Conservation (phyloP, 2,888 invertebrate species). For the Nemurella pictetii region DNA sequence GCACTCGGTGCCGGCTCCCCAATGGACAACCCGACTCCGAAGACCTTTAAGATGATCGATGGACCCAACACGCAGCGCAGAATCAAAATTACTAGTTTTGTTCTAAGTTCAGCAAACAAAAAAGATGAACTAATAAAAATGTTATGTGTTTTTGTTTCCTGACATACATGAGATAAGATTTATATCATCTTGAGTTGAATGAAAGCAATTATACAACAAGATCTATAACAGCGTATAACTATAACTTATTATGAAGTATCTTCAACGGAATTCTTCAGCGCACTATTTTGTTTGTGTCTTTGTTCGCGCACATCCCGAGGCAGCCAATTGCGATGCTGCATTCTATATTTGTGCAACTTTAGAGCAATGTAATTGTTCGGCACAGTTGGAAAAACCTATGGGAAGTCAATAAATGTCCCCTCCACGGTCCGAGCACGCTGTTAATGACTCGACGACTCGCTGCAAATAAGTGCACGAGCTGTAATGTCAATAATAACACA, state of each 20-base stretch:
- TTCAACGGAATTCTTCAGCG: neutral
- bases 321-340: neutral
- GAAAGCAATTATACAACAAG: neutral
- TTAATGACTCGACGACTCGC: neutral
- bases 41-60: conserved; percentile 24
- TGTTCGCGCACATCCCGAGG: neutral
- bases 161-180: neutral
- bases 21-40: neutral
- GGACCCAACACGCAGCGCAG: neutral
- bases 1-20: neutral
- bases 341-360: neutral
- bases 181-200: neutral
- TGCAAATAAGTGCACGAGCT: neutral
- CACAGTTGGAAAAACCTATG: neutral
- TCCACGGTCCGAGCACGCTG: neutral
- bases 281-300: too few relatives aligned
- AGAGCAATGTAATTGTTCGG: neutral
- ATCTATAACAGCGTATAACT: neutral
- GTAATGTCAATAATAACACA: neutral
- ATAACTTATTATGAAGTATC: neutral
- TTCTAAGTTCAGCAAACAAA: neutral
- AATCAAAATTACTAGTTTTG: neutral
- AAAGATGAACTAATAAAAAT: neutral
- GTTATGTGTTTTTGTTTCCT: neutral
- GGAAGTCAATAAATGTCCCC: neutral